A percentile compares a stretch with the other conserved stretches of the same genome.
Conservation (phyloP, 2,797 vertebrate species). For the Falco rusticolus region DNA sequence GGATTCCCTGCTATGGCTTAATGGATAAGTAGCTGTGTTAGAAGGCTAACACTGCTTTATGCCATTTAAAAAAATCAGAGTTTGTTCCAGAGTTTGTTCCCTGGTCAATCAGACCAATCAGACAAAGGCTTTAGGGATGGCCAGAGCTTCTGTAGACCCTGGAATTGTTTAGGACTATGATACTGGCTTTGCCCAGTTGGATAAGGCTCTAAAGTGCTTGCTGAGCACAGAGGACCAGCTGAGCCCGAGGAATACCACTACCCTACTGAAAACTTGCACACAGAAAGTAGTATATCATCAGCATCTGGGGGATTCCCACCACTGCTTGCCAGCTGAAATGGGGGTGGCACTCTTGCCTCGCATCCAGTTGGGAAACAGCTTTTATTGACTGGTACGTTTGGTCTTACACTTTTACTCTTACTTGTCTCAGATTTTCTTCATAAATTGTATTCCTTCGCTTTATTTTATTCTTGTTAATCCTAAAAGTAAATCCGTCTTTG, state of each 20-base stretch:
- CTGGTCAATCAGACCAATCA: not conserved
- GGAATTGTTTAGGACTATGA: not conserved
- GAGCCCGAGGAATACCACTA: not conserved
- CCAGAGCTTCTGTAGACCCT: not conserved
- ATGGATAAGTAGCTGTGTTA: not conserved
- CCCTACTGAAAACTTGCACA: not conserved
- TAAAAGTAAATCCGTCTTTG: conserved; percentile 58
- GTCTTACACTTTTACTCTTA: not conserved
- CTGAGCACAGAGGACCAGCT: not conserved
- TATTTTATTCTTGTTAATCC: conserved; percentile 59
- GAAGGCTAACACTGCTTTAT: not conserved
- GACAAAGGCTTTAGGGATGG: not conserved
- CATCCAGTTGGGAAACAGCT: not conserved
- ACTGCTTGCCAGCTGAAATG: not conserved
- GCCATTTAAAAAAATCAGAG: not conserved
- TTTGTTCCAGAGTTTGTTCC: not conserved
- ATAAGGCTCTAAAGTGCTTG: not conserved
- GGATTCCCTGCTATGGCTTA: not conserved
- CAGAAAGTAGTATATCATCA: not conserved
- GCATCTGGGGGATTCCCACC: not conserved
- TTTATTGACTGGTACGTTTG: not conserved
- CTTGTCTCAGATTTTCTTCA: conserved; percentile 19
- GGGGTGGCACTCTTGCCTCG: not conserved
- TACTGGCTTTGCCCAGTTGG: not conserved
- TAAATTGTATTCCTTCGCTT: conserved; percentile 32